Percentiles rank a stretch among this genome's conserved stretches.
These are phyloP conservation scores for Odontomachus brunneus DNA, from an alignment of 1,140 invertebrate genomes.

Conservation along the genomic window DNA sequence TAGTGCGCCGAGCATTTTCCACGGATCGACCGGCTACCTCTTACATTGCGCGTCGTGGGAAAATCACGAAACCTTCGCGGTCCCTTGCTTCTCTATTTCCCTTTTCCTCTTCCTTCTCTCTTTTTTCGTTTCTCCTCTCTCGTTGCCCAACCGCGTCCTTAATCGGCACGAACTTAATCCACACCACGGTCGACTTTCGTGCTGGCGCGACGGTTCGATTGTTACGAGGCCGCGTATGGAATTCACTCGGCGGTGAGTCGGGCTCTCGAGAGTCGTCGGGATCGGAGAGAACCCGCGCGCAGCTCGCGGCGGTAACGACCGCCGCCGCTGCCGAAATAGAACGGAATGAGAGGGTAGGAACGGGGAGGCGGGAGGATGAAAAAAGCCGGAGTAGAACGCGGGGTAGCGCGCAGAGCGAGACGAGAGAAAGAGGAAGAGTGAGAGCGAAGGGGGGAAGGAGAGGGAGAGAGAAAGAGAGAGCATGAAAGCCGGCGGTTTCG, in stretches of 20 bases:
- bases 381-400: constrained; percentile 40
- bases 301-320: constrained; percentile 55
- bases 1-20: background rate
- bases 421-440: constrained; percentile 12
- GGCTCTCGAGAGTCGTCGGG: constrained; percentile 43
- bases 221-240: constrained; percentile 44
- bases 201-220: constrained; percentile 23
- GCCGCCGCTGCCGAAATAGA: constrained; percentile 46
- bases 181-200: constrained; percentile 4
- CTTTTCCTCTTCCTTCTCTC: too few species aligned
- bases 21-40: background rate
- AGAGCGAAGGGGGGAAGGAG: background rate
- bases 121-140: too few species aligned
- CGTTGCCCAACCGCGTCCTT: background rate
- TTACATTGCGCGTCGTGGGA: background rate
- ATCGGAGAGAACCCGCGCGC: constrained; percentile 46
- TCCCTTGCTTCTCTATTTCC: background rate
- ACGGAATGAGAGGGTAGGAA: constrained; percentile 38
- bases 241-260: constrained; percentile 32
- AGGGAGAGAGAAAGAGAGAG: constrained; percentile 30
- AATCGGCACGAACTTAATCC: constrained; percentile 39
- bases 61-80: background rate
- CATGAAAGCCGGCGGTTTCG: constrained; percentile 61
- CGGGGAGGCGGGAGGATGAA: constrained; percentile 2
- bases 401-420: constrained; percentile 17